Base-by-base conservation (phyloP, 2,113 vertebrate genomes). In the Myotis yumanensis region DNA sequence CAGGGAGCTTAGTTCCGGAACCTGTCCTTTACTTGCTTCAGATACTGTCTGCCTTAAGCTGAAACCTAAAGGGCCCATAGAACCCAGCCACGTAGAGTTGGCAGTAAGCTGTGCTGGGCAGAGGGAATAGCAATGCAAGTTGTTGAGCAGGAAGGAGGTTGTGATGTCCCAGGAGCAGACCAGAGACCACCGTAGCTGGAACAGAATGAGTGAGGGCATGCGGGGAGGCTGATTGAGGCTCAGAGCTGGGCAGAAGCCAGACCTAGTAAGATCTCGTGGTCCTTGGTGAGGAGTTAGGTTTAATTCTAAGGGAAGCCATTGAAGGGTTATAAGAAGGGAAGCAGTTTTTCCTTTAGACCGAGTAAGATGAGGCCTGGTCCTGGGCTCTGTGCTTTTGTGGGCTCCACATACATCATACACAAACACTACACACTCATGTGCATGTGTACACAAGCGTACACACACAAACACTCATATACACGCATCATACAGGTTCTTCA, bases 381-480 rank as follows among this genome's bases (percentile, higher is more conserved):
- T 69, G 51, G 25, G 30, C 32, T 92, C 20, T 46, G 14, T 18
- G 54, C 3, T 62, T 40, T 22, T 10, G 23, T 51, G 17, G 11
- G 32, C 15, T 12, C 15, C 20, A 59, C 5, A 7, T 59, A 11
- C 7, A 7, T 37, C 43, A 64, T 14, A 30, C 23, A 48, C 30
- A 30, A 28, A 37, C 23, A 59, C 11, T n/a, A 32, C 35, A 62
- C 11, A 92, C 5, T 66, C 28, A 64, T 28, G 32, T 37, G 23
- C 22, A 52, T 5, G 28, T 23, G 0, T 4, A 1, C 69, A 7
- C 0, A 46, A n/a, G 2, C 20, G 11, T n/a, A 35, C 18, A 59
- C 54, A 75, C 15, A 48, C 1, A 28, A 25, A 46, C 28, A 69
- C 3, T 51, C 4, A 48, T 4, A 3, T 7, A 40, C n/a, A 40